phyloP scores from a whole-genome alignment of 2,113 vertebrate species.

The Todiramphus chloris region DNA sequence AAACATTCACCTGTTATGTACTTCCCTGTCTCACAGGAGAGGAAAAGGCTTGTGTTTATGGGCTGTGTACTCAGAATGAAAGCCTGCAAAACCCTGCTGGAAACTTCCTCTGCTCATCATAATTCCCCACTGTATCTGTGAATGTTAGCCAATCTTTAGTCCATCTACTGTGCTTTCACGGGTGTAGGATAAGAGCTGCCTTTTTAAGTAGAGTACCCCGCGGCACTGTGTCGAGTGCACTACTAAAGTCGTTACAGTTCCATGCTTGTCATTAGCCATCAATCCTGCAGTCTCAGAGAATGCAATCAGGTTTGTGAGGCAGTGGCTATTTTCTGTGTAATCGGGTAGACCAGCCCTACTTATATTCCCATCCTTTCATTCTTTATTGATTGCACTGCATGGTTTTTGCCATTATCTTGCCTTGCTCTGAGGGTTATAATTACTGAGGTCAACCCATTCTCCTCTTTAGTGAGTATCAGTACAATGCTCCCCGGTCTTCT shows the following conservation, averaged over 20 bases:
- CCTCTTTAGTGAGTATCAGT: neutral
- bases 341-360: neutral
- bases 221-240: neutral
- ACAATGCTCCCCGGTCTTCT: neutral
- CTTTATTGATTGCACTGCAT: neutral
- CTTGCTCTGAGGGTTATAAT: neutral
- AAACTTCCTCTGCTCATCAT: neutral
- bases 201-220: neutral
- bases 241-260: neutral
- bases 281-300: neutral
- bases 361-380: neutral
- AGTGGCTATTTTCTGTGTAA: neutral
- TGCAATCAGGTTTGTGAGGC: neutral
- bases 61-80: neutral
- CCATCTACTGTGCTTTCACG: neutral
- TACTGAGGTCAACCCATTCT: neutral
- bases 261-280: neutral
- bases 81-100: neutral
- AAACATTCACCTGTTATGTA: neutral
- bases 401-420: conserved; percentile 5
- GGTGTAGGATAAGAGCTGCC: neutral
- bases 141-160: neutral
- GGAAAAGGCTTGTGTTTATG: neutral
- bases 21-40: neutral
- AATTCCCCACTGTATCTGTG: neutral